Conservation (phyloP, 2,888 invertebrate genomes). For the Thecocarcelia acutangulata region DNA sequence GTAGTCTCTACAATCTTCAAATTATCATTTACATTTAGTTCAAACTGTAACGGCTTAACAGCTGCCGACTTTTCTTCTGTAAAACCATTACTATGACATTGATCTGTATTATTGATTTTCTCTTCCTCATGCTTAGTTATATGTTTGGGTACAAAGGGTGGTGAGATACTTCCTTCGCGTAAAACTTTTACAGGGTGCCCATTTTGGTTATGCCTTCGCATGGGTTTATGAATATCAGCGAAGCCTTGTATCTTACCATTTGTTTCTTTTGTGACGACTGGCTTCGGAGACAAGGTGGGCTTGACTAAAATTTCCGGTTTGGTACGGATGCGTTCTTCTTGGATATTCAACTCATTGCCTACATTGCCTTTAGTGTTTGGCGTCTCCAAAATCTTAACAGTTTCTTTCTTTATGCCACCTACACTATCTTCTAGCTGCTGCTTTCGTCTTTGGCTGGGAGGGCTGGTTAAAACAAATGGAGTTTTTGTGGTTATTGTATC, state of each 20-base stretch:
- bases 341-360: slow-evolving; percentile 54
- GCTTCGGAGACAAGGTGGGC: slow-evolving; percentile 64
- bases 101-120: slow-evolving; percentile 10
- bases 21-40: not conserved
- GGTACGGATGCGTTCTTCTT: slow-evolving; percentile 47
- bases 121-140: slow-evolving; percentile 7
- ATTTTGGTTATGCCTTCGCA: slow-evolving; percentile 53
- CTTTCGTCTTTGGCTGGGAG: slow-evolving; percentile 54
- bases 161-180: slow-evolving; percentile 45
- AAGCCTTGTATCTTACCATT: slow-evolving; percentile 46
- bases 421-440: not conserved
- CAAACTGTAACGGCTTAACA: not conserved
- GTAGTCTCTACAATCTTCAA: slow-evolving; percentile 45
- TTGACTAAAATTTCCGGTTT: slow-evolving; percentile 51
- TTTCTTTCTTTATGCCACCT: slow-evolving; percentile 33
- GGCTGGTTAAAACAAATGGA: slow-evolving; percentile 68
- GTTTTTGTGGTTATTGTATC: slow-evolving; percentile 67
- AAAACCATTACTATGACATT: not conserved
- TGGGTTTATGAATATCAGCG: slow-evolving; percentile 70
- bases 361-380: not conserved
- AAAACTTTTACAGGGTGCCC: slow-evolving; percentile 34
- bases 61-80: not conserved
- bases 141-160: slow-evolving; percentile 31
- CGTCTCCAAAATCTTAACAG: slow-evolving; percentile 30
- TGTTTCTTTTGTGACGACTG: slow-evolving; percentile 48